These are phyloP conservation scores for Mechanitis mazaeus DNA, from an alignment of 2,888 invertebrate species.

Conservation along the genomic window DNA sequence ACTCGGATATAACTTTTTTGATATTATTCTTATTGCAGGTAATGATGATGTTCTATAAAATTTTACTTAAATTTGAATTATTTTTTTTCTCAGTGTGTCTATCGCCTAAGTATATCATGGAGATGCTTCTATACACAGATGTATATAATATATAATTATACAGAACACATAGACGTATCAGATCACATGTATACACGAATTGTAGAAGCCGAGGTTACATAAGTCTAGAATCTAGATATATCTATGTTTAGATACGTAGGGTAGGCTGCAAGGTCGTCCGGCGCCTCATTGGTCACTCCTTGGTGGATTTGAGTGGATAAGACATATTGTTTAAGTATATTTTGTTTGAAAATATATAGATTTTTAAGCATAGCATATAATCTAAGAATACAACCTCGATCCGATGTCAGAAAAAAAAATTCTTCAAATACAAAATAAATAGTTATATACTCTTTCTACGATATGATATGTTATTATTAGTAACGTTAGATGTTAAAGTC, in stretches of 20 bases:
- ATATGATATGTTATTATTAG: too few species aligned
- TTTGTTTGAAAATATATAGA: neutral
- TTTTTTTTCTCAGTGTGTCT: too few species aligned
- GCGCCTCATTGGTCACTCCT: constrained; percentile 65
- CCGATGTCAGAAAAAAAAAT: too few species aligned
- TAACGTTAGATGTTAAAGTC: too few species aligned
- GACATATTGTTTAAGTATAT: constrained; percentile 13
- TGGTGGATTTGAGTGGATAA: constrained; percentile 46
- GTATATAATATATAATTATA: constrained; percentile 14
- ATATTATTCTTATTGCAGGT: too few species aligned
- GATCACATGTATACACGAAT: constrained; percentile 5
- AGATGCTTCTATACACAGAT: neutral
- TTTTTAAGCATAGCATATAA: neutral
- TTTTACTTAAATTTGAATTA: too few species aligned
- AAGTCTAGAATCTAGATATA: constrained; percentile 29
- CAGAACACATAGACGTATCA: neutral
- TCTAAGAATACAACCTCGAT: too few species aligned
- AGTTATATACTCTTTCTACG: too few species aligned
- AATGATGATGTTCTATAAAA: too few species aligned
- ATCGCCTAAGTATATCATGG: too few species aligned
- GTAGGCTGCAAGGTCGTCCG: constrained; percentile 66
- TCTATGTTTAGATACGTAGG: constrained; percentile 50
- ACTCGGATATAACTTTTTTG: too few species aligned
- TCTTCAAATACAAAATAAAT: too few species aligned
- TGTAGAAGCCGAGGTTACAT: constrained; percentile 28